phyloP scores from a whole-genome alignment of 2,888 invertebrate species.

The Archaeoteleia sp. region DNA sequence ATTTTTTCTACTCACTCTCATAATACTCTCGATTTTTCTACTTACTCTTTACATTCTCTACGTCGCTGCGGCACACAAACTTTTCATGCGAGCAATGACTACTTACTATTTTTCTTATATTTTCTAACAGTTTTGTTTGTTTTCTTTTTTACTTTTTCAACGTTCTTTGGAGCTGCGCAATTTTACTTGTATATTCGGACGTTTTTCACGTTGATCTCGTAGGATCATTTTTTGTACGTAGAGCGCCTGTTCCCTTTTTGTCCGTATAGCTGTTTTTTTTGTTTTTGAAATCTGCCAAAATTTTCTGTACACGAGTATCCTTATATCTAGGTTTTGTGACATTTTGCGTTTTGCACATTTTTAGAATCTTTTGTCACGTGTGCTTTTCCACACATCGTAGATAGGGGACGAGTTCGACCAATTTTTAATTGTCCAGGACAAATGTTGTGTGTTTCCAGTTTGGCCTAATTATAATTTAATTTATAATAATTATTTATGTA shows the following conservation, averaged over 20 bases:
- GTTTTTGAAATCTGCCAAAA: conserved; percentile 38
- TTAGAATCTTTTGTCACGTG: conserved; percentile 18
- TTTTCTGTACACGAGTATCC: conserved; percentile 35
- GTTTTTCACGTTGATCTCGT: conserved; percentile 20
- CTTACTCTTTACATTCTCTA: conserved; percentile 36
- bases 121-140: conserved; percentile 26
- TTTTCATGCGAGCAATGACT: conserved; percentile 26
- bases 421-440: background rate
- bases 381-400: conserved; percentile 31
- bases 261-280: conserved; percentile 46
- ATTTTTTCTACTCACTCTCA: conserved; percentile 41
- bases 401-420: conserved; percentile 15
- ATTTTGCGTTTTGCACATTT: conserved; percentile 58
- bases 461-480: background rate
- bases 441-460: background rate
- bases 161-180: conserved; percentile 24
- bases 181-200: conserved; percentile 14
- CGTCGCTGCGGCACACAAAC: conserved; percentile 33
- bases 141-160: conserved; percentile 21
- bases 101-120: conserved; percentile 14
- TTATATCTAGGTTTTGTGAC: conserved; percentile 46
- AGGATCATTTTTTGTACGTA: conserved; percentile 35
- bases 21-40: conserved; percentile 24
- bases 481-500: background rate
- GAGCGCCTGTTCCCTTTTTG: conserved; percentile 46